These are phyloP conservation scores for Craterocephalus amniculus DNA, from an alignment of 2,797 vertebrate species.

Conservation along the genomic window DNA sequence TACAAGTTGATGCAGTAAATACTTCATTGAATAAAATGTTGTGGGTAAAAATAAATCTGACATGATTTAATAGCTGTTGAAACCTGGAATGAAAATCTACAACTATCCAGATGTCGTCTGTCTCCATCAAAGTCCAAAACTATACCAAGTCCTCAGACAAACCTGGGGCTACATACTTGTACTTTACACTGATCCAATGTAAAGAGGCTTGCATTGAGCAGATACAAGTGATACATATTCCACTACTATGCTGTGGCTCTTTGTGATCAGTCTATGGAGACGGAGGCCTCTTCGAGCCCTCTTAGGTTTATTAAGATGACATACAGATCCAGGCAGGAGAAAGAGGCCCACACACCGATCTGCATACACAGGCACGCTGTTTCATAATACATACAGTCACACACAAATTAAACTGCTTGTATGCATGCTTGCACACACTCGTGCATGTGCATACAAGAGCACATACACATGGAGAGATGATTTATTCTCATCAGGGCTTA, in stretches of 20 bases:
- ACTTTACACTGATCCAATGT: constrained; percentile 67
- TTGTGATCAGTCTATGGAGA: constrained; percentile 42
- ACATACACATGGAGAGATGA: constrained; percentile 45
- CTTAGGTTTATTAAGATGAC: constrained; percentile 51
- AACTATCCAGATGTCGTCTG: constrained; percentile 36
- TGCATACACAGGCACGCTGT: constrained; percentile 67
- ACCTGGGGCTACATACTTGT: constrained; percentile 54
- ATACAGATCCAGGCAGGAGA: constrained; percentile 55
- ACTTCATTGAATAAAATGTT: constrained; percentile 10
- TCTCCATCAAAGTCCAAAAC: constrained; percentile 42
- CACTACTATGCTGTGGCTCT: constrained; percentile 52
- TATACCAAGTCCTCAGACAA: constrained; percentile 45
- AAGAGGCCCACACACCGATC: constrained; percentile 44
- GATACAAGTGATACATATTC: constrained; percentile 57
- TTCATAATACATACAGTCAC: constrained; percentile 38
- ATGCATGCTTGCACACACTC: constrained; percentile 56
- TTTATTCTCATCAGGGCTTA: constrained; percentile 36
- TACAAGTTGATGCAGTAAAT: constrained; percentile 27
- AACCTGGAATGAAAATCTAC: constrained; percentile 41
- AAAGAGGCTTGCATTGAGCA: constrained; percentile 63
- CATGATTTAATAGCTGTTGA: constrained; percentile 47
- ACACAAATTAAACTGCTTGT: constrained; percentile 55
- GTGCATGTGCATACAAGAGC: constrained; percentile 53
- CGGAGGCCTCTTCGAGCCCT: constrained; percentile 50
- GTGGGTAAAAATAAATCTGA: neutral